These are phyloP conservation scores for Rhadinocentrus ornatus DNA, from an alignment of 2,797 vertebrate genomes.

Conservation along the genomic window DNA sequence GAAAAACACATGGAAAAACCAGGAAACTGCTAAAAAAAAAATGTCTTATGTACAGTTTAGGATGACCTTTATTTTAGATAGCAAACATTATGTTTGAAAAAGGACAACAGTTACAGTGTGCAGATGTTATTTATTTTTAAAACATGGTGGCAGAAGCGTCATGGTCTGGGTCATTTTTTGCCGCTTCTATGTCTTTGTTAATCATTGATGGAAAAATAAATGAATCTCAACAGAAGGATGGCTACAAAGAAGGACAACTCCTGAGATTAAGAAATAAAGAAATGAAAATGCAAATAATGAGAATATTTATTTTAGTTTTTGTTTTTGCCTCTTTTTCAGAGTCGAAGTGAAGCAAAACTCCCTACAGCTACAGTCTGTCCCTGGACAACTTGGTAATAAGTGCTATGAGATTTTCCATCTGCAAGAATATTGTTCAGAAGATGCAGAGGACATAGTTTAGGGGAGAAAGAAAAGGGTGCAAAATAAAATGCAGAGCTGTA, in stretches of 20 bases:
- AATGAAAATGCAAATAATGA: not conserved
- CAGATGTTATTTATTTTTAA: too few relatives aligned
- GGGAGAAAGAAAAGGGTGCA: conserved; percentile 44
- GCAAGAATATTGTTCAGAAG: conserved; percentile 80
- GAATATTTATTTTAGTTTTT: not conserved
- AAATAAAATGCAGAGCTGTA: conserved; percentile 86
- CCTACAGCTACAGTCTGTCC: conserved; percentile 86
- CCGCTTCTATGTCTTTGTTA: not conserved
- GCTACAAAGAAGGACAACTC: not conserved
- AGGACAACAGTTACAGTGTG: too few relatives aligned
- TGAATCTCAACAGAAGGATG: not conserved
- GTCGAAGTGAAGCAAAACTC: conserved; percentile 64
- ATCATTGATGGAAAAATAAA: not conserved
- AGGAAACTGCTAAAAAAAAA: too few relatives aligned
- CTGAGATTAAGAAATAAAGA: too few relatives aligned
- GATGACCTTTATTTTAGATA: too few relatives aligned
- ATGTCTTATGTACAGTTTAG: too few relatives aligned
- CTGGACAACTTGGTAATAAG: conserved; percentile 87
- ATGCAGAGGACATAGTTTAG: conserved; percentile 55
- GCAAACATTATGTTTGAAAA: too few relatives aligned
- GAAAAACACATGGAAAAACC: not conserved
- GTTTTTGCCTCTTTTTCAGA: conserved; percentile 67
- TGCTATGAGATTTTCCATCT: conserved; percentile 92
- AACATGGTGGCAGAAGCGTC: too few relatives aligned
- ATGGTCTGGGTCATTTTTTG: too few relatives aligned